Conservation (phyloP, 2,113 vertebrate genomes). For the Hippolais icterina region DNA sequence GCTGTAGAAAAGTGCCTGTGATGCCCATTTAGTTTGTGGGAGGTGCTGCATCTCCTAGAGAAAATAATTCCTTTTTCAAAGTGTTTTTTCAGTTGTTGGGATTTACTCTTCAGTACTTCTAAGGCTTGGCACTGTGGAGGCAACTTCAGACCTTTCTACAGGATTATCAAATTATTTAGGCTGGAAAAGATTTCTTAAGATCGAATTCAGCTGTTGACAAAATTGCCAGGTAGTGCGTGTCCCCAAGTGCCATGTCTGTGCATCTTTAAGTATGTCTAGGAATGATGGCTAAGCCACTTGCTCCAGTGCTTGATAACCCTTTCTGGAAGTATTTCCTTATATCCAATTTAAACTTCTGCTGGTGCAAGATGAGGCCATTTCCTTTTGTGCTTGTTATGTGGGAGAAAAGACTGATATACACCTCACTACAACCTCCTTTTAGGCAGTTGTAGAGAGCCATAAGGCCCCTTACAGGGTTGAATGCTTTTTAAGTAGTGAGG, state of each 20-base stretch:
- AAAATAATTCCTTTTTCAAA: background rate
- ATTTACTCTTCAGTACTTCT: background rate
- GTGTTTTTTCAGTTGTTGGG: background rate
- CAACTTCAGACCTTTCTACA: background rate
- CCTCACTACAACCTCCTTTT: background rate
- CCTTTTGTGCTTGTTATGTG: background rate
- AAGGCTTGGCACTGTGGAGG: background rate
- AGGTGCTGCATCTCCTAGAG: background rate
- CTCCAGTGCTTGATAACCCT: background rate
- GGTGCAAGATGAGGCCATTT: background rate
- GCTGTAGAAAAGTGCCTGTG: background rate
- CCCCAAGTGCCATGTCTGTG: background rate
- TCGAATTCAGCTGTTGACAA: accelerated
- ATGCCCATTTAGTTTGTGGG: background rate
- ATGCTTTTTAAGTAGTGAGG: background rate
- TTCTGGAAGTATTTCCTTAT: background rate
- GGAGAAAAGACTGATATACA: background rate
- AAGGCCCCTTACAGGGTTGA: background rate
- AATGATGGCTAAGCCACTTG: background rate
- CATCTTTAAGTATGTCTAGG: background rate
- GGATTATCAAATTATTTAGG: background rate
- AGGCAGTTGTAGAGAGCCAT: background rate
- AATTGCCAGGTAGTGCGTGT: background rate
- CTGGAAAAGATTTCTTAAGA: background rate
- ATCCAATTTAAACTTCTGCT: background rate